Base-by-base conservation (phyloP, 2,797 vertebrate genomes). In the Lutra lutra region DNA sequence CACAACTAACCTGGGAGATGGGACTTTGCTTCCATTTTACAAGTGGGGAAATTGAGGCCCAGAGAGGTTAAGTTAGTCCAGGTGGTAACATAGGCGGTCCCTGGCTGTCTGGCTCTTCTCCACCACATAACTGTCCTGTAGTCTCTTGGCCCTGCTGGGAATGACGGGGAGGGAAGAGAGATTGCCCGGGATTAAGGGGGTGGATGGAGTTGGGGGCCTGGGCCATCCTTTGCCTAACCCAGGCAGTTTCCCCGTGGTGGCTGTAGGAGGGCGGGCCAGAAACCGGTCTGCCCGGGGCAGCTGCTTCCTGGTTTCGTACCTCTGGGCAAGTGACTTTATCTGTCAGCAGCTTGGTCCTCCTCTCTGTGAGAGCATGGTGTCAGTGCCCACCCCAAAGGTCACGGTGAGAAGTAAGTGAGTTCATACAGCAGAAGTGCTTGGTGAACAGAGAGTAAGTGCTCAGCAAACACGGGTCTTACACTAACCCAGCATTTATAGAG, bases 171-270 rank as follows among this genome's bases (percentile, higher is more conserved):
- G 66, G 60, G 29, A 20, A 1, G 70, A 25, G 72, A 51, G 70
- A 5, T 2, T 3, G 72, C 4, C 1, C 20, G 15, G 1, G 18
- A 0, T 6, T 0, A 14, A 5, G 25, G 27, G 73, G 58, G 43
- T 2, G 2, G 17, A 5, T 12, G 23, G 51, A 29, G 40, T 2
- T 1, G 21, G 4, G 51, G 20, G n/a, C 1, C 25, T 0, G 5
- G 48, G 20, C 38, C 6, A 0, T 48, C 15, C 3, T 7, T 46
- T 11, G 25, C 2, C 0, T 90, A 15, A 10, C 20, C n/a, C 27
- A 8, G 1, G 48, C 54, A 9, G 56, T 2, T 68, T 8, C 20
- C 18, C 0, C 1, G 46, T 3, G 35, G n/a, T 8, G 17, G 25
- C 54, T 25, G 21, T n/a, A n/a, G 46, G 86, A 29, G 35, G 48